Evolutionary conservation across 2,113 vertebrate genomes (phyloP).

Genomic region (Athene noctua): DNA sequence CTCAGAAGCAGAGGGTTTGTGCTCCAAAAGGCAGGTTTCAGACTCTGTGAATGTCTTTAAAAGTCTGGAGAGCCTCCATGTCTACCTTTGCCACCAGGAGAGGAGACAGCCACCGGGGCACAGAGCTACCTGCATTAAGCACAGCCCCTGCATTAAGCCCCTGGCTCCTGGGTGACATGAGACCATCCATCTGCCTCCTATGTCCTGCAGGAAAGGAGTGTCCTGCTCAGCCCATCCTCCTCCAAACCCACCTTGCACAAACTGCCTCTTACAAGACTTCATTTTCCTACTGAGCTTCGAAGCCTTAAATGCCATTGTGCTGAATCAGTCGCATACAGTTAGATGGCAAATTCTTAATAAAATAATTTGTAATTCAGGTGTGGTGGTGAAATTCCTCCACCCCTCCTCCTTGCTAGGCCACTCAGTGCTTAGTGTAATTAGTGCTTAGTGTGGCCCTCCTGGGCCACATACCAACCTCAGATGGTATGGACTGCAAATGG

Average conservation of each 20-base stretch:
- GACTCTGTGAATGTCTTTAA: not conserved
- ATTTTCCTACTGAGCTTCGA: not conserved
- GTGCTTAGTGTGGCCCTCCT: no score
- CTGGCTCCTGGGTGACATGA: not conserved
- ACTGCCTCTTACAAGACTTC: not conserved
- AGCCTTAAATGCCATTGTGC: not conserved
- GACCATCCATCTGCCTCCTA: not conserved
- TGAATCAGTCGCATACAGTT: not conserved
- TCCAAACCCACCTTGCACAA: not conserved
- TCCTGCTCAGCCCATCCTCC: not conserved
- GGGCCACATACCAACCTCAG: no score
- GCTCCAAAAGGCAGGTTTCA: not conserved
- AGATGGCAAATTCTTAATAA: not conserved
- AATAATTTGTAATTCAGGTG: not conserved
- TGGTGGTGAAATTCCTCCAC: no score
- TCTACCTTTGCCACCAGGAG: not conserved
- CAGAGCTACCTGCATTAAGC: not conserved
- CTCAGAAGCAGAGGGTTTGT: not conserved
- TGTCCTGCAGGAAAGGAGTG: not conserved
- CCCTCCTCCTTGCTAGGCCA: no score
- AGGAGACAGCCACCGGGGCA: fast-evolving
- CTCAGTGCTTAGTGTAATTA: no score
- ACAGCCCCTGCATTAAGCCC: not conserved
- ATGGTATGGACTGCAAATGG: no score
- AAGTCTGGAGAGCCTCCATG: not conserved